phyloP scores from a whole-genome alignment of 2,888 invertebrate genomes.

The Augiades crinisus region DNA sequence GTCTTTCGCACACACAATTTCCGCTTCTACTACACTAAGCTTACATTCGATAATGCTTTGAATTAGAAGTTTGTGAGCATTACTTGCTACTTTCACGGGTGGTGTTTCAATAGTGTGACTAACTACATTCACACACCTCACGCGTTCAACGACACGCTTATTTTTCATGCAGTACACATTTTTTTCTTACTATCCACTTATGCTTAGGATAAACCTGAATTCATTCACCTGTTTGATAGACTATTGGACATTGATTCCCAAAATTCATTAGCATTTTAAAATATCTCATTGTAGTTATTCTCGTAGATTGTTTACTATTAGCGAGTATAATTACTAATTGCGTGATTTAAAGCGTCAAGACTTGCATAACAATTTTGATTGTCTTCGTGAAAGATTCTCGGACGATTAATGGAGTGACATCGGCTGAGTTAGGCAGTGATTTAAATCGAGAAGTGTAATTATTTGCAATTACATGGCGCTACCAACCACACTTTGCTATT shows the following conservation, averaged over 20 bases:
- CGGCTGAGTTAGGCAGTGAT: conserved; percentile 5
- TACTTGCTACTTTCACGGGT: conserved; percentile 34
- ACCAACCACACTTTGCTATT: conserved; percentile 48
- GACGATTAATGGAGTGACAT: conserved; percentile 8
- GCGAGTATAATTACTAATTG: conserved; percentile 12
- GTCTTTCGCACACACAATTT: conserved; percentile 55
- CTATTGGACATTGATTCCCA: no score
- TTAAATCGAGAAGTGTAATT: conserved; percentile 37
- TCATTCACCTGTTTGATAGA: no score
- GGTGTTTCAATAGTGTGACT: conserved; percentile 44
- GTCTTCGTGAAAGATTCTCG: conserved; percentile 12
- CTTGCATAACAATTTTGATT: conserved; percentile 12
- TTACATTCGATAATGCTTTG: conserved; percentile 56
- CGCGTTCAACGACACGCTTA: conserved; percentile 43
- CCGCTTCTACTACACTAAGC: conserved; percentile 60
- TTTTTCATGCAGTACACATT: conserved; percentile 27
- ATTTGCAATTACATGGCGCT: conserved; percentile 46
- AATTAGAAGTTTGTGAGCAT: conserved; percentile 33
- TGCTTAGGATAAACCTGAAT: no score
- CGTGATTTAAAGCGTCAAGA: conserved; percentile 1
- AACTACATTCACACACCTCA: conserved; percentile 45
- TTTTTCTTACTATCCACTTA: background rate
- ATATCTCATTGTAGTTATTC: background rate
- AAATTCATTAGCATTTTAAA: background rate
- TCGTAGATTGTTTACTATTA: background rate